These are phyloP conservation scores for Mesoclemmys tuberculata DNA, from an alignment of 2,113 vertebrate species.

Conservation along the genomic window DNA sequence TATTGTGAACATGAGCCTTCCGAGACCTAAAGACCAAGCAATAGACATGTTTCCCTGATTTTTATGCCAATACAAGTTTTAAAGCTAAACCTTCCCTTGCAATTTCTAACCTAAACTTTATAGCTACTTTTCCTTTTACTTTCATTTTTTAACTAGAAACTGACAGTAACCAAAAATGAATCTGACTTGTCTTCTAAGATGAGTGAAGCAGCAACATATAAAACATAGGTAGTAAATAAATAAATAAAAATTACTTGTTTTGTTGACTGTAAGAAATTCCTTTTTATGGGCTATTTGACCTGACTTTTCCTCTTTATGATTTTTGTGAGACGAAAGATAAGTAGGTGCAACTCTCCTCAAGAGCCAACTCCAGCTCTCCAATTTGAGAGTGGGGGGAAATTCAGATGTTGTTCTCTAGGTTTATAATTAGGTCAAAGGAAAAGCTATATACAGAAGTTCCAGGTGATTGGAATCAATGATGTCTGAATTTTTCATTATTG, in stretches of 20 bases:
- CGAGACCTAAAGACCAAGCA: not conserved
- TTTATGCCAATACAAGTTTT: not conserved
- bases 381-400: not conserved
- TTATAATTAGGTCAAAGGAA: not conserved
- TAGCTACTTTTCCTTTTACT: not conserved
- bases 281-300: not conserved
- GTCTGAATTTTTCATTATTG: not conserved
- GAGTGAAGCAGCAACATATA: not conserved
- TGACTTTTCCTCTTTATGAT: not conserved
- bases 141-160: not conserved
- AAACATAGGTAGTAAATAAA: not conserved
- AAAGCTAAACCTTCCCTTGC: not conserved
- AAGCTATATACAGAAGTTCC: not conserved
- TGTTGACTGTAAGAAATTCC: not conserved
- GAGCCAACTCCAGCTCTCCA: not conserved
- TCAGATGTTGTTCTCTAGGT: not conserved
- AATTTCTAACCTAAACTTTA: not conserved
- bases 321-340: not conserved
- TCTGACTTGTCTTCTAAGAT: not conserved
- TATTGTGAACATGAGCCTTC: not conserved
- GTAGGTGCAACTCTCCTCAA: not conserved
- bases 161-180: not conserved
- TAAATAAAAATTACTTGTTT: not conserved
- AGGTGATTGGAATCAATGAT: not conserved
- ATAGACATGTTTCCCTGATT: not conserved